Percentiles rank a stretch among this genome's conserved stretches.
These are phyloP conservation scores for Coluber constrictor DNA, from an alignment of 2,797 vertebrate species.

Conservation along the genomic window DNA sequence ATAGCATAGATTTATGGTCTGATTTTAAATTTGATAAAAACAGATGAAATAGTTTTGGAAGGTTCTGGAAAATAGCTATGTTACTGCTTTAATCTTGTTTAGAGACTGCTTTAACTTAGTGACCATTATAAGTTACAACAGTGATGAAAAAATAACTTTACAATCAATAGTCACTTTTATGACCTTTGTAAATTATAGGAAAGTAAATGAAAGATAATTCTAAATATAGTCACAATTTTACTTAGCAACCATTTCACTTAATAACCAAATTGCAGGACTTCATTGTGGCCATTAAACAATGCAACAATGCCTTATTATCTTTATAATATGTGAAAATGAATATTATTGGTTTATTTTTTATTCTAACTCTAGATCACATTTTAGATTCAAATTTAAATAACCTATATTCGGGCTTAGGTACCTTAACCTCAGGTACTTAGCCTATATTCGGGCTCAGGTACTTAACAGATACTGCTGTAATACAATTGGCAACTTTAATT, in stretches of 20 bases:
- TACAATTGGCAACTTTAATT: not conserved
- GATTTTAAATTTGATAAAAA: not conserved
- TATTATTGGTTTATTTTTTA: not conserved
- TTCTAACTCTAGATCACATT: not conserved
- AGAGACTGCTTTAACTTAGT: not conserved
- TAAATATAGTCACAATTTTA: not conserved
- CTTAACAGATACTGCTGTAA: not conserved
- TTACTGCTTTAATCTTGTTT: not conserved
- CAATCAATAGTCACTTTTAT: not conserved
- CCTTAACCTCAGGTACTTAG: too few relatives aligned
- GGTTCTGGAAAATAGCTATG: not conserved
- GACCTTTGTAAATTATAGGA: not conserved
- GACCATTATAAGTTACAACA: not conserved
- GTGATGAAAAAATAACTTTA: not conserved
- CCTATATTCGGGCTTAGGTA: constrained; percentile 16
- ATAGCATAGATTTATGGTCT: not conserved
- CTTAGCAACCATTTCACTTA: not conserved
- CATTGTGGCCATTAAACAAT: not conserved
- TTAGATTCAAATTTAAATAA: not conserved
- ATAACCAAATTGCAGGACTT: not conserved
- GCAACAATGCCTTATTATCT: not conserved
- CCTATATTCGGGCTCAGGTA: too few relatives aligned
- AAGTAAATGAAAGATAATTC: not conserved
- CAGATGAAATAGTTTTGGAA: not conserved
- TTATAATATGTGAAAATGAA: not conserved